Base-by-base conservation (phyloP, 2,797 vertebrate genomes). In the Microcaecilia unicolor region DNA sequence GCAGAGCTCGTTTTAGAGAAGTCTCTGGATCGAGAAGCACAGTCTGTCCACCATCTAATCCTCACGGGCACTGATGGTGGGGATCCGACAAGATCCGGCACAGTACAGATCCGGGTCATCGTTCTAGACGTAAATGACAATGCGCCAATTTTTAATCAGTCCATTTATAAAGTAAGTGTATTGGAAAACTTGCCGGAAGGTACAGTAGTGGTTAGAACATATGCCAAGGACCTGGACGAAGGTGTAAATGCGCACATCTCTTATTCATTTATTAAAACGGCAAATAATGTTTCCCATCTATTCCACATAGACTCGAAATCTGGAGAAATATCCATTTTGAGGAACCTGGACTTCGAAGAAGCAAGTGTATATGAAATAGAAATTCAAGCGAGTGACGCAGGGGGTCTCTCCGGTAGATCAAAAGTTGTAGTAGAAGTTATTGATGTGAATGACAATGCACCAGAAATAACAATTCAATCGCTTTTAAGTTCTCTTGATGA, bases 391-490 rank as follows among this genome's bases (percentile, higher is more conserved):
- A 85, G 78, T 53, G 89, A 90, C 34, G 86, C 78, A 55, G 72
- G 84, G 1, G 83, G 63, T 11, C 82, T 2, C 71, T 78, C 31
- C 70, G 70, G 46, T 7, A 62, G 50, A 20, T 41, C 54, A 3
- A 59, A 80, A 16, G 46, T 89, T 1, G 17, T 31, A 19, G 14
- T 72, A 12, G 47, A 53, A 2, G 18, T 72, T 4, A 6, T 54
- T 18, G 66, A 67, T 39, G 52, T 58, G 25, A 70, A 73, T 2
- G 64, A 70, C 29, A 67, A 72, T 1, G 4, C 5, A 0, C 66
- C 68, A 2, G 87, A 88, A 50, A 83, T 89, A 20, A 68, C 79
- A 9, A 42, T 91, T 7, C 88, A 72, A 0, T 89, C 85, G n/a
- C 41, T 83, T 25, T 79, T 71, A 3, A 74, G 59, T 9, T 74